Conservation (phyloP, 2,888 invertebrate genomes). For the Zygaena filipendulae region DNA sequence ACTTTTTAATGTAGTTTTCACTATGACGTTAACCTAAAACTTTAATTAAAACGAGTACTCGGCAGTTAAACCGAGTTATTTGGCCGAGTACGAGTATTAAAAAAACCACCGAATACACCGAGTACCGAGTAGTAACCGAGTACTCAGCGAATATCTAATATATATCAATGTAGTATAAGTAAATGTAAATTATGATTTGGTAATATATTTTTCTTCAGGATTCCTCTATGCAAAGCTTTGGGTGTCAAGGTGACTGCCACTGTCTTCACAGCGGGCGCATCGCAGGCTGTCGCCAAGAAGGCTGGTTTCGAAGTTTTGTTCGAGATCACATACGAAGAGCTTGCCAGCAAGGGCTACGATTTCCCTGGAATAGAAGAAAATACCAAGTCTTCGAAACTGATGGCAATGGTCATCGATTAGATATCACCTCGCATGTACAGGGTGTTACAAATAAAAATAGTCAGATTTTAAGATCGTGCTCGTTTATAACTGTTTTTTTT, state of each 20-base stretch:
- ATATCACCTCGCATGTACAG: constrained; percentile 5
- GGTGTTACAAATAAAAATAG: constrained; percentile 2
- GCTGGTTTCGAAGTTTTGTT: constrained; percentile 51
- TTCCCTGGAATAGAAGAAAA: constrained; percentile 49
- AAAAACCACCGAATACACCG: too few species aligned
- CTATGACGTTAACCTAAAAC: too few species aligned
- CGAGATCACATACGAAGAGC: constrained; percentile 51
- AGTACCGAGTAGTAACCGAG: too few species aligned
- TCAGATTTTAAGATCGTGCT: too few species aligned
- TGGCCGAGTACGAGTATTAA: too few species aligned
- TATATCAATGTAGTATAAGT: too few species aligned
- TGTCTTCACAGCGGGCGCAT: constrained; percentile 61
- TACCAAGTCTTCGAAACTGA: constrained; percentile 50
- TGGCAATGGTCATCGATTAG: constrained; percentile 43
- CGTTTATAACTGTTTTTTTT: too few species aligned
- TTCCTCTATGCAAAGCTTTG: constrained; percentile 58
- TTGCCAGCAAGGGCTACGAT: constrained; percentile 42
- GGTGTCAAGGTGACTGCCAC: constrained; percentile 56
- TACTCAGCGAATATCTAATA: too few species aligned
- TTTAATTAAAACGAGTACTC: too few species aligned
- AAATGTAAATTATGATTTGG: too few species aligned
- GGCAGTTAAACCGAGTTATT: too few species aligned
- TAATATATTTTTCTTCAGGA: constrained; percentile 37
- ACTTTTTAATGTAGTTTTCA: too few species aligned
- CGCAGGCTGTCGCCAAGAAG: constrained; percentile 58